Evolutionary conservation across 2,797 vertebrate genomes (phyloP).

Genomic region (Esox lucius): DNA sequence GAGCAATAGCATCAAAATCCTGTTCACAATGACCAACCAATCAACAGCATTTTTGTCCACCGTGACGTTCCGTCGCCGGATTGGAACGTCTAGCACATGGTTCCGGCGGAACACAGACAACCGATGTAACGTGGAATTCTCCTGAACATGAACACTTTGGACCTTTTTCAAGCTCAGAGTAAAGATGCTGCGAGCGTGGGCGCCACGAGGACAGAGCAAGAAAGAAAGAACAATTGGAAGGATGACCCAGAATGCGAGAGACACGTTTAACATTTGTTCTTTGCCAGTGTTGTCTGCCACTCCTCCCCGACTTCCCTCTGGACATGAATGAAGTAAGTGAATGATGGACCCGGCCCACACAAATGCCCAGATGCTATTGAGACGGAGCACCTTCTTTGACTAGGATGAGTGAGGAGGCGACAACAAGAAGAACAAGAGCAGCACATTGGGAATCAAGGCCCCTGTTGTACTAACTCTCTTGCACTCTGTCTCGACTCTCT

Average conservation of each 20-base stretch:
- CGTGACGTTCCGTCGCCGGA: constrained; percentile 35
- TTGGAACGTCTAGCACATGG: constrained; percentile 30
- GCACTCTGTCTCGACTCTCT: constrained; percentile 37
- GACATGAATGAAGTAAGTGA: constrained; percentile 73
- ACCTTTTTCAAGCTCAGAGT: constrained; percentile 53
- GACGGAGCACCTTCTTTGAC: constrained; percentile 64
- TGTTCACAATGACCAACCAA: not conserved
- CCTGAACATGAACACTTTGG: constrained; percentile 54
- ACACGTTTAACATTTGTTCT: constrained; percentile 49
- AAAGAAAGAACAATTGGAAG: not conserved
- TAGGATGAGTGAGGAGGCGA: constrained; percentile 75
- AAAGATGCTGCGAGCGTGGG: constrained; percentile 49
- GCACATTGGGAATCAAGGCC: constrained; percentile 62
- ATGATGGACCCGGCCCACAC: constrained; percentile 71
- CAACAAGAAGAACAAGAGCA: constrained; percentile 71
- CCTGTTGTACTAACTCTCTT: constrained; percentile 60
- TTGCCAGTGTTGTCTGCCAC: constrained; percentile 60
- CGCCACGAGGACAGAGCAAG: not conserved
- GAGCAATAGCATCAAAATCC: not conserved
- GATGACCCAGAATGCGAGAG: constrained; percentile 8
- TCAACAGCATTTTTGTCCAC: not conserved
- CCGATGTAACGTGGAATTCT: constrained; percentile 55
- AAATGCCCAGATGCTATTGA: constrained; percentile 71
- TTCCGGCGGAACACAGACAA: constrained; percentile 51
- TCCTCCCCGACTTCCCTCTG: constrained; percentile 56